Evolutionary conservation across 1,140 invertebrate species (phyloP), one percentile per base, ranked within the genome.

Genomic region (Musca vetustissima): DNA sequence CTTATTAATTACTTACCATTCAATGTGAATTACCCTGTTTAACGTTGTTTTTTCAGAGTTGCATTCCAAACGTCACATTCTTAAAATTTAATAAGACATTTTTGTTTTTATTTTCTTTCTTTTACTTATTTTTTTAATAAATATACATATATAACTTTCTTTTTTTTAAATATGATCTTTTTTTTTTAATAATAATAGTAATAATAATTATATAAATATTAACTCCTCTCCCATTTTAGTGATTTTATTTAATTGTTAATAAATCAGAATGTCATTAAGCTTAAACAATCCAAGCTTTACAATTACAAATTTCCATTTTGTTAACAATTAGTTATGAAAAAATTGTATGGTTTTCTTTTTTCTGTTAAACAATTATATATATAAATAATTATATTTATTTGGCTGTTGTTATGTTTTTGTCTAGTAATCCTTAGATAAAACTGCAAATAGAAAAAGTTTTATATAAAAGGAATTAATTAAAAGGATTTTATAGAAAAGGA

Each of bases 361-460:
- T n/a, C n/a, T n/a, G n/a, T n/a, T n/a, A n/a, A n/a, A n/a, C n/a
- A n/a, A n/a, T n/a, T 43, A 64, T 15, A n/a, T 25, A 49, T 8
- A 25, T 49, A 61, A 61, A 13, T 8, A 13, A 21, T 4, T 22
- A 53, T 53, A 22, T 65, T 64, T 49, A 49, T 48, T 53, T 53
- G 28, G 57, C 28, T 61, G 57, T 61, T 36, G 57, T 61, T 36
- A 28, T 61, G 52, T 21, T 22, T 53, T 53, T 8, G n/a, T 22
- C 4, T 49, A n/a, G 48, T n/a, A 65, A 65, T 65, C 48, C 48
- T 65, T 65, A 65, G 64, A 15, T 21, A 52, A 52, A 61, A 61
- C 57, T 61, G 57, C 57, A 61, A 61, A 61, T 61, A 61, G 57
- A 61, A 61, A 61, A 61, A 61, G 57, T 61, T 61, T 61, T 61